Evolutionary conservation across 2,797 vertebrate genomes (phyloP).

Genomic region (Acanthornis magna): DNA sequence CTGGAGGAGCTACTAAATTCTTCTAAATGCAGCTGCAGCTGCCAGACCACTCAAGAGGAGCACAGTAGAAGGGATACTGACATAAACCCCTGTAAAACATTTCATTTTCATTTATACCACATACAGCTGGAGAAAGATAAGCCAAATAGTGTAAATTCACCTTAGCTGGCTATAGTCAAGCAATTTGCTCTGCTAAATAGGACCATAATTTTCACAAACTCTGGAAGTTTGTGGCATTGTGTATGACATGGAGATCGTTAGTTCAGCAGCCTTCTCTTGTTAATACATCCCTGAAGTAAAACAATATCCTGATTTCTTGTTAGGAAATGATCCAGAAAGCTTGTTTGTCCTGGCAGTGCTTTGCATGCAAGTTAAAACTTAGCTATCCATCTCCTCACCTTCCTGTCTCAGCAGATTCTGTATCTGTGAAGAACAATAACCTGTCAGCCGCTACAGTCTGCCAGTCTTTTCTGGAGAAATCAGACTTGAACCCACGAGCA

Average conservation of each 20-base stretch:
- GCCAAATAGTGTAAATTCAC: neutral
- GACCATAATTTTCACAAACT: neutral
- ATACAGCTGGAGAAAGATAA: neutral
- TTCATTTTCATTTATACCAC: neutral
- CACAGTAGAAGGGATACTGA: neutral
- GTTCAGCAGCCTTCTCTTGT: neutral
- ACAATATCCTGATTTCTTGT: neutral
- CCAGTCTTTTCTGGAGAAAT: slow-evolving; percentile 8
- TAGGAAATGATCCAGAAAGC: slow-evolving; percentile 8
- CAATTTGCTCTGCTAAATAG: neutral
- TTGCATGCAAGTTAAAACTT: slow-evolving; percentile 35
- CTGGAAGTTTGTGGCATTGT: neutral
- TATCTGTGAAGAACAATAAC: slow-evolving; percentile 39
- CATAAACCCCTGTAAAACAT: neutral
- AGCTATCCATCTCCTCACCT: slow-evolving; percentile 19
- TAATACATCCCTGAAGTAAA: neutral
- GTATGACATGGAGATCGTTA: neutral
- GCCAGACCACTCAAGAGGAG: neutral
- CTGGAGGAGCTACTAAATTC: neutral
- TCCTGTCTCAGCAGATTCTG: slow-evolving; percentile 58
- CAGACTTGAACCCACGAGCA: neutral
- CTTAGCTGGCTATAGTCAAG: neutral
- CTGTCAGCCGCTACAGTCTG: slow-evolving; percentile 20
- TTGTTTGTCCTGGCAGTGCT: slow-evolving; percentile 21
- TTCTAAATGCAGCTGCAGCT: neutral